Base-by-base conservation (phyloP, 1,140 invertebrate genomes). In the Melitaea cinxia region DNA sequence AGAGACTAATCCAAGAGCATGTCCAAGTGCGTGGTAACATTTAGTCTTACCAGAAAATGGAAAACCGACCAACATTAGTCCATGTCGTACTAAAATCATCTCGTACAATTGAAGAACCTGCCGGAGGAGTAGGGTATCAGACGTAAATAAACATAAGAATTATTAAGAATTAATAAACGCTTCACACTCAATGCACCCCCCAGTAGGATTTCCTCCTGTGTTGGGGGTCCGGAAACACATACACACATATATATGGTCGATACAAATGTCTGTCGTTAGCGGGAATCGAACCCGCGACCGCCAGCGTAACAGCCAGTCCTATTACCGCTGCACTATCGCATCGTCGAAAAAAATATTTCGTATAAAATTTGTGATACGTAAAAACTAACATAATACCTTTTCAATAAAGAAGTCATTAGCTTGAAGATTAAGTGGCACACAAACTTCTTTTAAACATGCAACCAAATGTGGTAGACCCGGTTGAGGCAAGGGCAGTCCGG, bases 31-130 rank as follows among this genome's bases (percentile, higher is more conserved):
- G 73, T 94, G 92, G 75, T 97, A 97, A 6, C 94, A 94, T 12
- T 93, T 93, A 0, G 95, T 96, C 87, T 98, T 98, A 14, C 96
- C 96, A 30, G 95, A 96, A 82, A 98, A 97, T 7, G 98, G 96
- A 75, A 94, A 93, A n/a, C 98, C 98, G 2, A 98, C 96, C 64
- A 99, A 95, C 95, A 96, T 96, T 37, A 96, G 93, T 7, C 96
- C 96, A 83, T 98, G 97, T 24, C 97, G 92, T 0, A 98, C 97
- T 33, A 98, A 94, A 93, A 99, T 98, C 97, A 98, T 99, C 91
- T 99, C 97, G 84, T 98, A 99, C 14, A 99, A 94, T 91, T 99
- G 96, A 6, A 88, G 73, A 23, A 80, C 79, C 85, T 91, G 47
- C 9, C 49, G 47, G 55, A 54, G 7, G 35, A 62, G n/a, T 12